Evolutionary conservation across 2,797 vertebrate genomes (phyloP).

Genomic region (Tamandua tetradactyla): DNA sequence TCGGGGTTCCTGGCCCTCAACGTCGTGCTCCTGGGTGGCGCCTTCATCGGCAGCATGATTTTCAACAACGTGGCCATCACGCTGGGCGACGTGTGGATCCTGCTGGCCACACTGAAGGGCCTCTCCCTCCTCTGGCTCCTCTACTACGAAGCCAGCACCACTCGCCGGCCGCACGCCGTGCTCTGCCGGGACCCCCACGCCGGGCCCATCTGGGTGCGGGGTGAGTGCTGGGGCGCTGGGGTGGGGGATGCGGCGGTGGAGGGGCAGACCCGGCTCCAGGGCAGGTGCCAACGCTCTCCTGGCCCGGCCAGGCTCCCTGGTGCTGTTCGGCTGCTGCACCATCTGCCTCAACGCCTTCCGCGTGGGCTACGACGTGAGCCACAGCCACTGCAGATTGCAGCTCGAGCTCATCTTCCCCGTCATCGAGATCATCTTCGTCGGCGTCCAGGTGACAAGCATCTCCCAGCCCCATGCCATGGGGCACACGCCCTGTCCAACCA

Average conservation of each 20-base stretch:
- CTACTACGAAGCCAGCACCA: constrained; percentile 87
- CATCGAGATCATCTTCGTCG: constrained; percentile 89
- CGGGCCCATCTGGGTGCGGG: constrained; percentile 86
- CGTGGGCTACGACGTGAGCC: constrained; percentile 86
- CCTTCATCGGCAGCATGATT: constrained; percentile 89
- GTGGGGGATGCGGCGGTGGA: background rate
- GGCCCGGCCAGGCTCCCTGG: constrained; percentile 86
- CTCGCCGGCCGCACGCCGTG: constrained; percentile 79
- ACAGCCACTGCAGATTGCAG: constrained; percentile 83
- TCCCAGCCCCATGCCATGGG: background rate
- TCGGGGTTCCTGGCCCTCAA: constrained; percentile 94
- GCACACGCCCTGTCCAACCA: background rate
- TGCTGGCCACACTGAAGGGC: constrained; percentile 88
- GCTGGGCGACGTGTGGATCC: constrained; percentile 86
- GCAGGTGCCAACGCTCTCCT: accelerated
- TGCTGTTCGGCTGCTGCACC: constrained; percentile 90
- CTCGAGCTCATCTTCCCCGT: constrained; percentile 85
- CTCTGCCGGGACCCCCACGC: constrained; percentile 90
- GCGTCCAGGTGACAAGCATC: constrained; percentile 88
- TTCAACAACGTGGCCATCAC: constrained; percentile 87
- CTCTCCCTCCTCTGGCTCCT: constrained; percentile 88
- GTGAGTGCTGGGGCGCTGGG: constrained; percentile 79
- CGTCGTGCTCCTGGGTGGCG: constrained; percentile 90
- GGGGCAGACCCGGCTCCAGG: accelerated
- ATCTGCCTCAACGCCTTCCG: constrained; percentile 88